Evolutionary conservation across 2,888 invertebrate genomes (phyloP).

Genomic region (Myathropa florea): DNA sequence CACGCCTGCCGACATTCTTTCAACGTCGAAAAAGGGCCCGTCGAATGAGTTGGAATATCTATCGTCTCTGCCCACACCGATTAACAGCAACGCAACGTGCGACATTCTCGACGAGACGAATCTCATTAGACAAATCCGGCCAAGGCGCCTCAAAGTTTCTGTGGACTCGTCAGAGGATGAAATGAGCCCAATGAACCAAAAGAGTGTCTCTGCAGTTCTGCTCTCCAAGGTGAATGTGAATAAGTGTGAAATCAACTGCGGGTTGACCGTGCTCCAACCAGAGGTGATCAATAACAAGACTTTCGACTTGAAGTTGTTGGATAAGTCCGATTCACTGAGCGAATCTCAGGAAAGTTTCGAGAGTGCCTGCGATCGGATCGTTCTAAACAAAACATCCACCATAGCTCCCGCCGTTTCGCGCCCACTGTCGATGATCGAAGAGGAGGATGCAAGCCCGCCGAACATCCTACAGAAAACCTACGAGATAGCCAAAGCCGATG

Average conservation of each 20-base stretch:
- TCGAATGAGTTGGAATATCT: slow-evolving; percentile 75
- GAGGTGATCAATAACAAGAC: slow-evolving; percentile 75
- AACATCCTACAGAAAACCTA: slow-evolving; percentile 44
- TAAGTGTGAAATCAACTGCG: slow-evolving; percentile 9
- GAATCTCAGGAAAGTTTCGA: slow-evolving; percentile 73
- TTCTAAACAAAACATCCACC: slow-evolving; percentile 76
- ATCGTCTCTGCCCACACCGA: slow-evolving; percentile 78
- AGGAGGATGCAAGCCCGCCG: slow-evolving; percentile 75
- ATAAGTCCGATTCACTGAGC: slow-evolving; percentile 71
- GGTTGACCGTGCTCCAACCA: not conserved
- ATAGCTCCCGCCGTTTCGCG: slow-evolving; percentile 73
- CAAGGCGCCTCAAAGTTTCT: slow-evolving; percentile 74
- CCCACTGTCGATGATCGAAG: slow-evolving; percentile 76
- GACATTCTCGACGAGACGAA: slow-evolving; percentile 11
- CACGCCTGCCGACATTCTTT: slow-evolving; percentile 76
- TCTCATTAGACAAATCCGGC: slow-evolving; percentile 72
- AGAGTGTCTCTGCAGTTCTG: not conserved
- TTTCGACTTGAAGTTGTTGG: slow-evolving; percentile 75
- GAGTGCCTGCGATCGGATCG: slow-evolving; percentile 31
- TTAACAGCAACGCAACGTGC: slow-evolving; percentile 32
- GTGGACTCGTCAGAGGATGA: slow-evolving; percentile 69
- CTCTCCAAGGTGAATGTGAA: not conserved
- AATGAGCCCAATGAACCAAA: slow-evolving; percentile 24
- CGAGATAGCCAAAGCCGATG: slow-evolving; percentile 41
- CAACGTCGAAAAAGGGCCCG: slow-evolving; percentile 18